Conservation (phyloP, 2,797 vertebrate species). For the Gymnothorax reevesii region DNA sequence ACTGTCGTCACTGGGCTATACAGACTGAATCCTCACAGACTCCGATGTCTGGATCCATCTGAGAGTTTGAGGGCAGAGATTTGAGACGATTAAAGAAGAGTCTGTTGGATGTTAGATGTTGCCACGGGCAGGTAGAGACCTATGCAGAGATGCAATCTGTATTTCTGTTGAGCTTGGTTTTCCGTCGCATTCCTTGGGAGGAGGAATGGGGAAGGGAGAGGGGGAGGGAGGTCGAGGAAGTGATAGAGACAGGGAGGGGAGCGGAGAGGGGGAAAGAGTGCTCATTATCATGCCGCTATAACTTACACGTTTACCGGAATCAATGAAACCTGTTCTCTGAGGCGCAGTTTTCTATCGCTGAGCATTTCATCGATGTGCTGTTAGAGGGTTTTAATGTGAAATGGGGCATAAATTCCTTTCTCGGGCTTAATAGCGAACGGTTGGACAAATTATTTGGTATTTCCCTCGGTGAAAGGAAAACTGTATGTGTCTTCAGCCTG, state of each 20-base stretch:
- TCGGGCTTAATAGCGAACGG: neutral
- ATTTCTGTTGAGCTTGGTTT: neutral
- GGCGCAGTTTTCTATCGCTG: neutral
- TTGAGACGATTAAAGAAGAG: too few species aligned
- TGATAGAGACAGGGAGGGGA: neutral
- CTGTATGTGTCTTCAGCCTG: neutral
- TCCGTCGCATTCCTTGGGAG: neutral
- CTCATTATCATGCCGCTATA: neutral
- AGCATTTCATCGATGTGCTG: neutral
- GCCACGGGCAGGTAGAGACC: neutral
- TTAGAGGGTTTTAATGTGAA: slow-evolving; percentile 5
- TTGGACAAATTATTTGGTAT: neutral
- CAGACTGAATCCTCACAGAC: too few species aligned
- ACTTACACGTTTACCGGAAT: neutral
- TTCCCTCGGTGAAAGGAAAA: neutral
- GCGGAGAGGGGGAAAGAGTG: neutral
- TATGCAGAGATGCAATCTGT: neutral
- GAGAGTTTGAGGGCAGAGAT: too few species aligned
- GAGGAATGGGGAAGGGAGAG: neutral
- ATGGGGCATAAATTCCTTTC: neutral
- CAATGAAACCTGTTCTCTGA: neutral
- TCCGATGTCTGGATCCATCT: too few species aligned
- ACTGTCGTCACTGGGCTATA: too few species aligned
- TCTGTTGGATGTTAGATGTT: neutral
- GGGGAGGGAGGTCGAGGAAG: too few species aligned